Evolutionary conservation across 2,113 vertebrate species (phyloP), one percentile per base, ranked within the genome.

Genomic region (Chaetodon trifascialis): DNA sequence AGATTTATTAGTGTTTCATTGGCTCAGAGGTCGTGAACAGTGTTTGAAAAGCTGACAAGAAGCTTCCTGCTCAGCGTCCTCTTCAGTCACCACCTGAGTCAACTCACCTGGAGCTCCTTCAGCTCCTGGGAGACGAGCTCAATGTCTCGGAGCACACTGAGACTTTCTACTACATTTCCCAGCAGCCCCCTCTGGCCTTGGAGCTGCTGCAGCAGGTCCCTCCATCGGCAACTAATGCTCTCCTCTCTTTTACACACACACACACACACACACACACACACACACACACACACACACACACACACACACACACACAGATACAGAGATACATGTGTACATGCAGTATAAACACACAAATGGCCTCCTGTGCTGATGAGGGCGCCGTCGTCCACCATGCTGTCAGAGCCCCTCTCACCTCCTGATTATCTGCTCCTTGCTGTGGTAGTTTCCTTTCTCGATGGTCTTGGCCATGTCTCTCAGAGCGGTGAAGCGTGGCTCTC

Each of bases 371-470:
- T 47, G 30, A 30, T 30, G 30, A 30, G 30, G 30, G 30, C 30
- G 30, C 30, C 30, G 12, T 14, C 14, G 46, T 3, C 8, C 2
- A 11, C 8, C 42, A 44, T 30, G 42, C 11, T 44, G 42, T 44
- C 1, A 30, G 38, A 40, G 38, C 1, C 1, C 7, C 47, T 62
- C 94, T 94, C 80, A 97, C 97, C 94, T 96, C 62, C 86, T 73
- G 66, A 80, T 0, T 2, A 97, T 91, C 51, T 95, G 92, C 54
- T 93, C 89, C 88, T 96, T 96, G 94, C 91, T 86, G 2, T 96
- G 96, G n/a, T 97, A 97, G 84, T 95, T 95, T 83, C 96, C 96
- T 64, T 79, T 93, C 66, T 89, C 92, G n/a, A 99, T 95, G 75
- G 90, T 6, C 0, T 73, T 55, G 0, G 96, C 94, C 79, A 97